phyloP scores from a whole-genome alignment of 2,113 vertebrate genomes.

The Phasianus colchicus region DNA sequence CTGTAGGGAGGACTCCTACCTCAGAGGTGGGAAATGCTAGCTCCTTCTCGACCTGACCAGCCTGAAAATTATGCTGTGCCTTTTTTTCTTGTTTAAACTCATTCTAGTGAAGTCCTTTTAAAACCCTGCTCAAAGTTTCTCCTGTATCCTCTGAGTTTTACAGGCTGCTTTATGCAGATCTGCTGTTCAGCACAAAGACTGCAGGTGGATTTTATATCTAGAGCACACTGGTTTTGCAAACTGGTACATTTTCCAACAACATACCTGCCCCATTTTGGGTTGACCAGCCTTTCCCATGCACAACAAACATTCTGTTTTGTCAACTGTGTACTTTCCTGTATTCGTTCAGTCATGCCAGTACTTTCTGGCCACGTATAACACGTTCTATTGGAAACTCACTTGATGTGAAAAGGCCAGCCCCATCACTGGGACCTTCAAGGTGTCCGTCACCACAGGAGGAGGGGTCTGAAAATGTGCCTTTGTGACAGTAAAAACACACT shows the following conservation, averaged over 20 bases:
- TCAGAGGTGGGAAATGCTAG: not conserved
- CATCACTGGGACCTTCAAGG: conserved; percentile 89
- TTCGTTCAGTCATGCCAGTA: not conserved
- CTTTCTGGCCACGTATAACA: conserved; percentile 1
- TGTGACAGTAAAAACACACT: conserved; percentile 91
- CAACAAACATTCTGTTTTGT: not conserved
- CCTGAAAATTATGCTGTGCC: not conserved
- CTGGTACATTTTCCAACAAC: not conserved
- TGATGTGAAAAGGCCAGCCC: conserved; percentile 89
- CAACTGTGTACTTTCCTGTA: not conserved
- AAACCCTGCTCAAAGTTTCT: not conserved
- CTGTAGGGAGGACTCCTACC: not conserved
- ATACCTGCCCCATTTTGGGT: not conserved
- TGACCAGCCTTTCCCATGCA: not conserved
- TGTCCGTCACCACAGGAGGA: conserved; percentile 88
- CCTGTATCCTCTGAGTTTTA: not conserved
- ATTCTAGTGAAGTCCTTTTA: not conserved
- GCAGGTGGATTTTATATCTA: not conserved
- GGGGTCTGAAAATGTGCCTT: conserved; percentile 89
- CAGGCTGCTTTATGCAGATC: not conserved
- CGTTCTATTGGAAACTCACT: conserved; percentile 84
- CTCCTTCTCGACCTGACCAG: not conserved
- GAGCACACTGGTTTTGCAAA: not conserved
- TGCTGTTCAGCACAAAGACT: not conserved
- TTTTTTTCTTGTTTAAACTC: not conserved